phyloP scores from a whole-genome alignment of 2,797 vertebrate species.

The Cryptoblepharus egeriae region DNA sequence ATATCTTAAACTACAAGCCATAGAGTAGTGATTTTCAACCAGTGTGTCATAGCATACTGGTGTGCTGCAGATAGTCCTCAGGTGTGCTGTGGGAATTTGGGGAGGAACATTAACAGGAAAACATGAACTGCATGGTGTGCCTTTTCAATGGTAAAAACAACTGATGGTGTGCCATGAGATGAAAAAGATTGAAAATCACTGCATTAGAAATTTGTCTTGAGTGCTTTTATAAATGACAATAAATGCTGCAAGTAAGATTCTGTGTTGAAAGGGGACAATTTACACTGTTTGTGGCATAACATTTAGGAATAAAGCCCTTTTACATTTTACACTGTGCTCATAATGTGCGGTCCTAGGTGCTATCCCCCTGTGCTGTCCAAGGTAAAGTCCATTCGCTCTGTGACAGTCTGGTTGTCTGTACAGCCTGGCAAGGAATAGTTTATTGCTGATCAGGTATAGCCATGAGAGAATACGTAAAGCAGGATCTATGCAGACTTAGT shows the following conservation, averaged over 20 bases:
- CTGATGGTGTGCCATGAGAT: no score
- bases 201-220: no score
- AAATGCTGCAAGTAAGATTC: not conserved
- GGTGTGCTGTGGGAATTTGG: no score
- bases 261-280: not conserved
- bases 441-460: not conserved
- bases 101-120: no score
- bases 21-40: no score
- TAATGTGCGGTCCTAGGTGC: not conserved
- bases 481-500: not conserved
- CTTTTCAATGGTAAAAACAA: no score
- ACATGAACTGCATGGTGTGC: no score
- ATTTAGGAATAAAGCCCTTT: not conserved
- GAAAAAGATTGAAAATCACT: no score
- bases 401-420: not conserved
- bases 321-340: not conserved
- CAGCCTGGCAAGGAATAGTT: not conserved
- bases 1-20: no score
- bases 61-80: no score
- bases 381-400: not conserved
- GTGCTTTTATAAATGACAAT: no score
- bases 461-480: not conserved
- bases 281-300: not conserved
- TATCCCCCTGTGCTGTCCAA: not conserved
- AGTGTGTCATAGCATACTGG: no score